phyloP scores from a whole-genome alignment of 2,888 invertebrate species.

The Galerucella pusilla region DNA sequence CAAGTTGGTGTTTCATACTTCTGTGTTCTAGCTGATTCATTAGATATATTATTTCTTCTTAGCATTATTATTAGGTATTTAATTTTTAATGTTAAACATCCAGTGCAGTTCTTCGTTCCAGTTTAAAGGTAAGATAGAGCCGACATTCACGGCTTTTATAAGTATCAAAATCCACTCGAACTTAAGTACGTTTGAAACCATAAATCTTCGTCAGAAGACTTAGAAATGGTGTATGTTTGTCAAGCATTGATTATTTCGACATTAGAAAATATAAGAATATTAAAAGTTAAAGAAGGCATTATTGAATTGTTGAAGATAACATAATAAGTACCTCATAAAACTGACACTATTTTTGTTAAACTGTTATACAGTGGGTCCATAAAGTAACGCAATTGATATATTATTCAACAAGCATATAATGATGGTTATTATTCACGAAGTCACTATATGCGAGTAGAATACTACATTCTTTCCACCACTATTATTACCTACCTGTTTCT shows the following conservation, averaged over 20 bases:
- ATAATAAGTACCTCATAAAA: neutral
- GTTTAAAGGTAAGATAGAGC: slow-evolving; percentile 2
- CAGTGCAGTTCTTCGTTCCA: slow-evolving; percentile 9
- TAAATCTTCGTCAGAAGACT: slow-evolving; percentile 17
- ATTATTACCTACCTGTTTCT: no score
- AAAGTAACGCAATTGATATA: no score
- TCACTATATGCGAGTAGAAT: no score
- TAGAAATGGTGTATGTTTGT: slow-evolving; percentile 15
- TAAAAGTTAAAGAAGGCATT: neutral
- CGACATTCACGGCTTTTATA: neutral
- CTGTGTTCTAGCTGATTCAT: no score
- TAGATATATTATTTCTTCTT: no score
- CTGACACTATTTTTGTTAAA: neutral
- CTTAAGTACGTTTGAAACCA: slow-evolving; percentile 16
- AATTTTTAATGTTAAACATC: neutral
- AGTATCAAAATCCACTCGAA: slow-evolving; percentile 9
- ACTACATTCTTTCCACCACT: no score
- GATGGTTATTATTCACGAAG: no score
- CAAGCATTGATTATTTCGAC: slow-evolving; percentile 16
- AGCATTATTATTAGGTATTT: no score
- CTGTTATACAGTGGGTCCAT: no score
- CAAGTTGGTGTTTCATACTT: no score
- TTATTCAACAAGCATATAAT: no score
- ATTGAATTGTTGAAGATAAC: neutral
- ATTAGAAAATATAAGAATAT: slow-evolving; percentile 5